A percentile compares a stretch with the other conserved stretches of the same genome.
phyloP scores from a whole-genome alignment of 23 tunicate genomes.

The Styela clava region DNA sequence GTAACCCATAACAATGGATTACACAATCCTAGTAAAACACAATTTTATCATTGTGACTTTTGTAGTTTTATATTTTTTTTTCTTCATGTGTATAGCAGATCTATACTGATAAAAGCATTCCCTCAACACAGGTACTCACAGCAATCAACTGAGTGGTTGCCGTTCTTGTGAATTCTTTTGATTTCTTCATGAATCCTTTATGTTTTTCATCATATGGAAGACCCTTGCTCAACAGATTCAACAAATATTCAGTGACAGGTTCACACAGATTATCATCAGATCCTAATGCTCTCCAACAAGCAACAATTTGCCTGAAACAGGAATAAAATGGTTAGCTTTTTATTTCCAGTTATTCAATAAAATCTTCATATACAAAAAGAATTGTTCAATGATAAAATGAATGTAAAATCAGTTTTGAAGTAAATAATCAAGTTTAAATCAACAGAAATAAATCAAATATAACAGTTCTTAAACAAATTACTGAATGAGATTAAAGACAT shows the following conservation, averaged over 20 bases:
- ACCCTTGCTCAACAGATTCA: slow-evolving; percentile 41
- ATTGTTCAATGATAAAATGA: too few relatives aligned
- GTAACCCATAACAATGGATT: too few relatives aligned
- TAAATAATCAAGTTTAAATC: too few relatives aligned
- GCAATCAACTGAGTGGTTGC: slow-evolving; percentile 47
- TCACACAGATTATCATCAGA: slow-evolving; percentile 17
- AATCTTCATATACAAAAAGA: not conserved
- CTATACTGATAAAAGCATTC: too few relatives aligned
- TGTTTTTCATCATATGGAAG: slow-evolving; percentile 64
- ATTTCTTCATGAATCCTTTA: slow-evolving; percentile 37
- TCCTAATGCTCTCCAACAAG: slow-evolving; percentile 49
- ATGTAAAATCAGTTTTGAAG: too few relatives aligned
- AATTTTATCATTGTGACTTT: not conserved
- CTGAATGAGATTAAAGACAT: too few relatives aligned
- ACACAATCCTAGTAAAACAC: not conserved
- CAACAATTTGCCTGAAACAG: slow-evolving; percentile 40
- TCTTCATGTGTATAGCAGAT: too few relatives aligned
- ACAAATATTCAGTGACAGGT: slow-evolving; percentile 39
- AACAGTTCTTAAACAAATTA: too few relatives aligned
- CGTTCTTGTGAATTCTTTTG: slow-evolving; percentile 29
- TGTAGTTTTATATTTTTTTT: too few relatives aligned
- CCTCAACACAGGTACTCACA: too few relatives aligned
- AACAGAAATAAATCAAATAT: too few relatives aligned
- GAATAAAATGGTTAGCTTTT: not conserved
- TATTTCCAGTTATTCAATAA: not conserved